phyloP scores from a whole-genome alignment of 2,113 vertebrate species.

The Sula dactylatra region DNA sequence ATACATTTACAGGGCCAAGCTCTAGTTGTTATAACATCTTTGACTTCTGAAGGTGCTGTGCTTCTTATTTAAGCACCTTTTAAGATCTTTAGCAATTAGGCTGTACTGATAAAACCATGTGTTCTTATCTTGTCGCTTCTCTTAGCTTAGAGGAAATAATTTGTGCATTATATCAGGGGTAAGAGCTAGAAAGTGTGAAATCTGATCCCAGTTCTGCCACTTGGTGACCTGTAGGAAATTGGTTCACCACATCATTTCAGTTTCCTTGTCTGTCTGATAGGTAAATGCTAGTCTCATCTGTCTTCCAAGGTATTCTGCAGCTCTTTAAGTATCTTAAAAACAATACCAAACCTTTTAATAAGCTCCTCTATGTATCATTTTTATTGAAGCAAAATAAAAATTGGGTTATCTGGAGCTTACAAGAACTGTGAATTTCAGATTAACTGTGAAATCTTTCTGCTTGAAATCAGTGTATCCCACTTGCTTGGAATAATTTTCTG shows the following conservation, averaged over 20 bases:
- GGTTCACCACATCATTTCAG: neutral
- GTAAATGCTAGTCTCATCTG: neutral
- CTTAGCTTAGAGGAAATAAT: conserved; percentile 41
- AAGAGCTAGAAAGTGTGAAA: neutral
- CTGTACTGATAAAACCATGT: neutral
- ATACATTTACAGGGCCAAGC: neutral
- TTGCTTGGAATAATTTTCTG: conserved; percentile 28
- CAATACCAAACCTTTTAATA: neutral
- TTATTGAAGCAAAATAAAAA: neutral
- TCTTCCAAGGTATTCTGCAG: neutral
- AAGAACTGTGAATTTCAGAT: neutral
- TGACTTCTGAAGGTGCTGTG: neutral
- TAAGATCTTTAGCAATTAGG: conserved; percentile 21
- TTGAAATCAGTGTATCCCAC: conserved; percentile 12
- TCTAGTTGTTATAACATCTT: neutral
- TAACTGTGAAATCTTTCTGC: conserved; percentile 39
- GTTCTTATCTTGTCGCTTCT: conserved; percentile 9
- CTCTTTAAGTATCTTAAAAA: neutral
- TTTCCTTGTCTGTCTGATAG: neutral
- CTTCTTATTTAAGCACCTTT: neutral
- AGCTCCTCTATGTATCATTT: neutral
- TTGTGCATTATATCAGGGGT: conserved; percentile 19
- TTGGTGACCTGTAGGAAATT: neutral
- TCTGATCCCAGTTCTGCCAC: conserved; percentile 11
- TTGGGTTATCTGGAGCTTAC: conserved; percentile 9